Evolutionary conservation across 2,888 invertebrate species (phyloP).

Genomic region (Atrina japonica): DNA sequence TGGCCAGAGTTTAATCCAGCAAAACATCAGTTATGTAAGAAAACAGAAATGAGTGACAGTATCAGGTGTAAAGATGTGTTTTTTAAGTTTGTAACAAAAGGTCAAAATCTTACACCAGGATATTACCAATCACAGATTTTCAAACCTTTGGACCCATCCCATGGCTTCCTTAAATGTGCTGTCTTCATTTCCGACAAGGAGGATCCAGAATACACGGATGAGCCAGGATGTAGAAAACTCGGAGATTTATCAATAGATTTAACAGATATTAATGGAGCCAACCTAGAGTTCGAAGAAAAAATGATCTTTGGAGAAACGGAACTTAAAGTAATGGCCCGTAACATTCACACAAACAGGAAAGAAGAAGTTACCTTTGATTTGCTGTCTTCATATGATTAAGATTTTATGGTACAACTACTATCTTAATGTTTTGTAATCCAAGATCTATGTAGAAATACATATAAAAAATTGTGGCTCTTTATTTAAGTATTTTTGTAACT

Average conservation of each 20-base stretch:
- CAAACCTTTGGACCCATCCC: constrained; percentile 19
- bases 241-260: constrained; percentile 13
- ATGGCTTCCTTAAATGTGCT: constrained; percentile 15
- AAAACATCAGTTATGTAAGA: constrained; percentile 6
- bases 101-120: constrained; percentile 22
- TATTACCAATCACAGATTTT: constrained; percentile 24
- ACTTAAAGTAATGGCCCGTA: constrained; percentile 10
- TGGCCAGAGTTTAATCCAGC: constrained; percentile 14
- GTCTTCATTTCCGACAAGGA: constrained; percentile 28
- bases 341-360: constrained; percentile 16
- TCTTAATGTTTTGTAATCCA: no score
- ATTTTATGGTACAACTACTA: no score
- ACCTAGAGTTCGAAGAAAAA: constrained; percentile 34
- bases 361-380: constrained; percentile 28
- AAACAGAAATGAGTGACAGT: not conserved
- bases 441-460: no score
- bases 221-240: constrained; percentile 9
- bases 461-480: no score
- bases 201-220: constrained; percentile 25
- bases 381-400: no score
- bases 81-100: constrained; percentile 27
- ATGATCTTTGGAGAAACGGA: constrained; percentile 40
- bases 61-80: constrained; percentile 35
- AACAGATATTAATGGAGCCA: not conserved
- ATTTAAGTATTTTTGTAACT: no score